Evolutionary conservation across 2,797 vertebrate genomes (phyloP), one percentile per base, ranked within the genome.

Genomic region (Falco biarmicus): DNA sequence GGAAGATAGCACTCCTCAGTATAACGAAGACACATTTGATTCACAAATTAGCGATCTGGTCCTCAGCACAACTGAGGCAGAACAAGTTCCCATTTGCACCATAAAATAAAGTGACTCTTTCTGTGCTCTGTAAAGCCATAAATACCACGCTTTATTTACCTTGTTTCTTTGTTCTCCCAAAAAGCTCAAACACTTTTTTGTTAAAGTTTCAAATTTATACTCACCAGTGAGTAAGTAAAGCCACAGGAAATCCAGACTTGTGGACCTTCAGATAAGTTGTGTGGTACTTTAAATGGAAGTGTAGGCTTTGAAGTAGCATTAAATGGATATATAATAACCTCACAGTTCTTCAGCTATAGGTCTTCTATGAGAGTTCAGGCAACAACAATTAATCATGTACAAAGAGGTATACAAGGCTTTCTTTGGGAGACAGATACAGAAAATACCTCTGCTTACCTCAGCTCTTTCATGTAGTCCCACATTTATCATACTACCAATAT

Each of bases 401-500:
- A 43, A 90, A 76, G 39, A 76, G 10, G 60, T 50, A 57, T 18
- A 69, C 22, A 90, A 53, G 15, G 51, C 4, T 82, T 85, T 29
- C 32, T 75, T 90, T 69, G 25, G 51, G 29, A 89, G 17, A 56
- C 32, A 71, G 66, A 45, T 56, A 45, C 1, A 82, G 68, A 84
- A 94, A 92, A 73, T 68, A 47, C 28, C 29, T 84, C 69, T 94
- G 65, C 50, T 29, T 78, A 75, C 51, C 61, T 90, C 73, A 76
- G 45, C 65, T 63, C 34, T 94, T 93, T 88, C 31, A 26, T 69
- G 51, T 22, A 79, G 51, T 75, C 74, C 73, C 24, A 69, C 43
- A 87, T 93, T 94, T 94, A 87, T 92, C 77, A 84, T 32, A 63
- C 13, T 22, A 89, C 22, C 5, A 53, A 34, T 90, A 82, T 96